Conservation (phyloP, 2,797 vertebrate genomes). For the Babyrousa celebensis region DNA sequence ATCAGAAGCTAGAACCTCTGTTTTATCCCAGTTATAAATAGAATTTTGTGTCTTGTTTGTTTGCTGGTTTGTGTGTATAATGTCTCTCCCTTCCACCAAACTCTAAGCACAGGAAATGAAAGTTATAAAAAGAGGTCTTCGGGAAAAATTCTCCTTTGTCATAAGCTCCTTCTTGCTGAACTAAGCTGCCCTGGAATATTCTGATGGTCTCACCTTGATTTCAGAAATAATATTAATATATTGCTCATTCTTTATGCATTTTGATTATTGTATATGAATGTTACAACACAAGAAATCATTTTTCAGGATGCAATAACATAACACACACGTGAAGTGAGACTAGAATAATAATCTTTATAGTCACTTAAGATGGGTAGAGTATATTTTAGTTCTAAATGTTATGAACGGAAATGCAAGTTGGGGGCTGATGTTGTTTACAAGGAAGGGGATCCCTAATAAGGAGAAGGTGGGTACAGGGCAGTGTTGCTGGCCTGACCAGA, state of each 20-base stretch:
- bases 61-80: neutral
- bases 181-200: neutral
- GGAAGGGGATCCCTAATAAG: neutral
- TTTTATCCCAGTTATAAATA: neutral
- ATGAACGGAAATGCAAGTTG: neutral
- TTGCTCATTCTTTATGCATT: neutral
- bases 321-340: neutral
- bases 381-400: neutral
- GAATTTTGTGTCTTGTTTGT: neutral
- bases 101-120: neutral
- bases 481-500: neutral
- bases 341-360: neutral
- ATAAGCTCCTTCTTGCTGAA: neutral
- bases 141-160: neutral
- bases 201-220: constrained; percentile 2
- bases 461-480: neutral
- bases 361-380: neutral
- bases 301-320: neutral
- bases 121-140: neutral
- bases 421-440: neutral
- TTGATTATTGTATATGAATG: neutral
- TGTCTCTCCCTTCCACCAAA: neutral
- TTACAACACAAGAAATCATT: neutral
- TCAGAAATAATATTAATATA: constrained; percentile 11
- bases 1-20: neutral